Percentiles rank a stretch among this genome's conserved stretches.
These are phyloP conservation scores for Nerophis lumbriciformis DNA, from an alignment of 2,113 vertebrate genomes.

Conservation along the genomic window DNA sequence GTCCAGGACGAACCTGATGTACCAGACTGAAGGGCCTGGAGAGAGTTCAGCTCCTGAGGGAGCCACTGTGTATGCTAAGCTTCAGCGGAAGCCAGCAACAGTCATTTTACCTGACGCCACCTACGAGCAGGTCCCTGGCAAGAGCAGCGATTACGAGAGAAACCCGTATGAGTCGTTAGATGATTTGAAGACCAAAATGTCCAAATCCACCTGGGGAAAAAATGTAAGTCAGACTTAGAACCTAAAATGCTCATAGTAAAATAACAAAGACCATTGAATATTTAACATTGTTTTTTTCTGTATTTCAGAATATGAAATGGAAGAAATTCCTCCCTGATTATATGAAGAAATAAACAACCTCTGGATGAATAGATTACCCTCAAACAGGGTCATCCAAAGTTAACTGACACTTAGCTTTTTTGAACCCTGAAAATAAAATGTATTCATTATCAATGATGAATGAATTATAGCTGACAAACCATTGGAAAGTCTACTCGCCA, in stretches of 20 bases:
- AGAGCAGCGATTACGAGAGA: slow-evolving; percentile 8
- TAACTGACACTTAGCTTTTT: too few relatives aligned
- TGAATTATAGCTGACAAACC: too few relatives aligned
- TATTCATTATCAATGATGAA: too few relatives aligned
- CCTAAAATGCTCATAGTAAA: fast-evolving
- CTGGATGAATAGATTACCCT: not conserved
- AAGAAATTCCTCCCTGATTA: slow-evolving; percentile 51
- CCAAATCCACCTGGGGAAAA: slow-evolving; percentile 41
- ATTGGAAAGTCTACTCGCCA: too few relatives aligned
- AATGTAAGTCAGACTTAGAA: slow-evolving; percentile 44
- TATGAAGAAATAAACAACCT: slow-evolving; percentile 49
- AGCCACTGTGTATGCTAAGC: slow-evolving; percentile 46
- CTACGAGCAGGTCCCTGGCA: slow-evolving; percentile 54
- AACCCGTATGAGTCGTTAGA: slow-evolving; percentile 61
- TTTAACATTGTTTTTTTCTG: not conserved
- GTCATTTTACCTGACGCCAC: slow-evolving; percentile 31
- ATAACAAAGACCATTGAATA: not conserved
- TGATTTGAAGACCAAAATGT: slow-evolving; percentile 52
- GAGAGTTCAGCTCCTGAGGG: not conserved
- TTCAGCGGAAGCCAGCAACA: slow-evolving; percentile 22
- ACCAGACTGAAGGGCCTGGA: not conserved
- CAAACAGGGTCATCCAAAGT: too few relatives aligned
- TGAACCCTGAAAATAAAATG: too few relatives aligned
- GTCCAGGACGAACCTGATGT: slow-evolving; percentile 38
- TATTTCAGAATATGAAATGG: slow-evolving; percentile 51